Evolutionary conservation across 37 sponge, comb jelly and placozoan genomes (phyloP).

Genomic region (Ephydatia muelleri): DNA sequence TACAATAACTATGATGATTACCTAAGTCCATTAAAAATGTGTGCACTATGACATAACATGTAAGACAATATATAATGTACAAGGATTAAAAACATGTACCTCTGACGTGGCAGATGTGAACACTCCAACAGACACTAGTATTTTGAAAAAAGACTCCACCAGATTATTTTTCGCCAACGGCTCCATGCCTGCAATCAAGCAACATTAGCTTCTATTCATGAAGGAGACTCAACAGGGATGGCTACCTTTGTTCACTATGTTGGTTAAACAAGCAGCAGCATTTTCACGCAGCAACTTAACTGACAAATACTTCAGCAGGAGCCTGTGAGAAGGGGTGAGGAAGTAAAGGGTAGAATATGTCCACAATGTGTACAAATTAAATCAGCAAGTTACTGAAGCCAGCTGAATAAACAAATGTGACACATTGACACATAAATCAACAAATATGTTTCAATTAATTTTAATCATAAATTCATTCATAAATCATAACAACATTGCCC

Average conservation of each 20-base stretch:
- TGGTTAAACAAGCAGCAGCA: constrained; percentile 74
- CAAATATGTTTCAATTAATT: not conserved
- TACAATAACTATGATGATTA: no score
- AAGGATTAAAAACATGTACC: not conserved
- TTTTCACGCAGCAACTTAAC: constrained; percentile 62
- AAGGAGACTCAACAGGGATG: not conserved
- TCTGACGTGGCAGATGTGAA: constrained; percentile 10
- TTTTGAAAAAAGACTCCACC: constrained; percentile 66
- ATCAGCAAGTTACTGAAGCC: not conserved
- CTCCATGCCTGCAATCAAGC: constrained; percentile 79
- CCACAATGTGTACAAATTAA: constrained; percentile 1
- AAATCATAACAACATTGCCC: no score
- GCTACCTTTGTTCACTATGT: constrained; percentile 85
- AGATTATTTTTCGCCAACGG: constrained; percentile 69
- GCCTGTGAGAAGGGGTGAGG: constrained; percentile 23
- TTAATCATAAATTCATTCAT: no score
- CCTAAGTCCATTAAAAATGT: no score
- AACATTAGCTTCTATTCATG: not conserved
- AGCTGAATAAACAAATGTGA: not conserved
- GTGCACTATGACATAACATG: not conserved
- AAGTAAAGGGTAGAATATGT: no score
- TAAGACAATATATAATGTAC: not conserved
- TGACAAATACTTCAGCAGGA: constrained; percentile 70
- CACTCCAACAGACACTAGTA: constrained; percentile 61
- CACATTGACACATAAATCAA: not conserved